A percentile compares a stretch with the other conserved stretches of the same genome.
phyloP scores from a whole-genome alignment of 2,888 invertebrate species.

The Heliconius erato region DNA sequence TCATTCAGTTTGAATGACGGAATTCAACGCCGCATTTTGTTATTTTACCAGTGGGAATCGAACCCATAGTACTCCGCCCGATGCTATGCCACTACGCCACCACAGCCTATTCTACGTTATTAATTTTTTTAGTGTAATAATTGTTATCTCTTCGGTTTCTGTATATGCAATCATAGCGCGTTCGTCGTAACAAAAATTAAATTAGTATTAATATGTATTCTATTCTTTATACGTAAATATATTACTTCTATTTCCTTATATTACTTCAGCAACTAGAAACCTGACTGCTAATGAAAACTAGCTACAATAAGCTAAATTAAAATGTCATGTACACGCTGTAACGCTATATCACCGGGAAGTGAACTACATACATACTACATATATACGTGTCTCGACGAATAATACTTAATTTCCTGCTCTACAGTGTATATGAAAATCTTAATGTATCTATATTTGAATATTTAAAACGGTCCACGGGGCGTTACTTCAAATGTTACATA shows the following conservation, averaged over 20 bases:
- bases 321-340: constrained; percentile 16
- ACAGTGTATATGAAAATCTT: constrained; percentile 12
- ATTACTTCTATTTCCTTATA: neutral
- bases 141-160: no score
- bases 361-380: neutral
- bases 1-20: no score
- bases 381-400: neutral
- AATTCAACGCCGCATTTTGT: no score
- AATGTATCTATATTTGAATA: neutral
- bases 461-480: neutral
- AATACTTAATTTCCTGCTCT: constrained; percentile 10
- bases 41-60: no score
- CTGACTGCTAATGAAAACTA: constrained; percentile 6
- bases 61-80: no score
- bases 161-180: no score
- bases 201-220: neutral
- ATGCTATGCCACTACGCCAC: no score
- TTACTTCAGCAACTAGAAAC: neutral
- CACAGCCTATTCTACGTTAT: no score
- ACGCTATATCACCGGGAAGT: neutral
- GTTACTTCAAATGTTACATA: neutral
- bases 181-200: no score
- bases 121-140: no score
- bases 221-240: neutral
- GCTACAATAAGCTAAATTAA: constrained; percentile 17